Percentiles rank a stretch among this genome's conserved stretches.
These are phyloP conservation scores for Propsilocerus akamusi DNA, from an alignment of 1,140 invertebrate genomes.

Conservation along the genomic window DNA sequence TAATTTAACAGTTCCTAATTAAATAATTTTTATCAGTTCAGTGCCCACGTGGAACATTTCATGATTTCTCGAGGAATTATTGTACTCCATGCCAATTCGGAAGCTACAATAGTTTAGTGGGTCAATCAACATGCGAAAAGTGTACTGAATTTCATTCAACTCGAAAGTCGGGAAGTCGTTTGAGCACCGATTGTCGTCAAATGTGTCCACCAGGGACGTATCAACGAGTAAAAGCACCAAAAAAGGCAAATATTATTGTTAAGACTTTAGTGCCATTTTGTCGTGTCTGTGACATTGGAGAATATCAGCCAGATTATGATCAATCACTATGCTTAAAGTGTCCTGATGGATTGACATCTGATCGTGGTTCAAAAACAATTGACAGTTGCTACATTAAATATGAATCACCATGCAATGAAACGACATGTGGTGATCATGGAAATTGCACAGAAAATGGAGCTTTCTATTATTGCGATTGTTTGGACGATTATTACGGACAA, in stretches of 20 bases:
- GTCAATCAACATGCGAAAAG: conserved; percentile 30
- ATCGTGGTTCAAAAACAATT: conserved; percentile 25
- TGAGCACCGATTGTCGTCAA: conserved; percentile 29
- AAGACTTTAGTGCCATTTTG: conserved; percentile 27
- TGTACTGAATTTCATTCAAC: conserved; percentile 44
- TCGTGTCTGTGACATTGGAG: conserved; percentile 35
- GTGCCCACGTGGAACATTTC: conserved; percentile 47
- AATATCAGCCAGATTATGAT: conserved; percentile 38
- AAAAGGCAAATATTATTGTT: conserved; percentile 10
- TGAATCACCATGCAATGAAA: conserved; percentile 17
- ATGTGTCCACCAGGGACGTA: conserved; percentile 23
- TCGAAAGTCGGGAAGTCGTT: conserved; percentile 30
- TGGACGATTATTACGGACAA: conserved; percentile 23
- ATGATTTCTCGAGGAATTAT: conserved; percentile 28
- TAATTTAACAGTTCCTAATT: conserved; percentile 5
- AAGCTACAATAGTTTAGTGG: conserved; percentile 36
- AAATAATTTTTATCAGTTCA: conserved; percentile 26
- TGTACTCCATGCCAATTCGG: conserved; percentile 39
- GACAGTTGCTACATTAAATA: conserved; percentile 29
- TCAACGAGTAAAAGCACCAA: conserved; percentile 12
- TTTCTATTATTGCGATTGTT: conserved; percentile 25
- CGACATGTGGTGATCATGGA: conserved; percentile 24
- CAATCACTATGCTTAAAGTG: conserved; percentile 32
- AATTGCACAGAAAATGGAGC: conserved; percentile 16
- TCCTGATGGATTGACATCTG: conserved; percentile 28